These are phyloP conservation scores for Corythornis madagascariensis DNA, from an alignment of 2,113 vertebrate species.

Conservation along the genomic window DNA sequence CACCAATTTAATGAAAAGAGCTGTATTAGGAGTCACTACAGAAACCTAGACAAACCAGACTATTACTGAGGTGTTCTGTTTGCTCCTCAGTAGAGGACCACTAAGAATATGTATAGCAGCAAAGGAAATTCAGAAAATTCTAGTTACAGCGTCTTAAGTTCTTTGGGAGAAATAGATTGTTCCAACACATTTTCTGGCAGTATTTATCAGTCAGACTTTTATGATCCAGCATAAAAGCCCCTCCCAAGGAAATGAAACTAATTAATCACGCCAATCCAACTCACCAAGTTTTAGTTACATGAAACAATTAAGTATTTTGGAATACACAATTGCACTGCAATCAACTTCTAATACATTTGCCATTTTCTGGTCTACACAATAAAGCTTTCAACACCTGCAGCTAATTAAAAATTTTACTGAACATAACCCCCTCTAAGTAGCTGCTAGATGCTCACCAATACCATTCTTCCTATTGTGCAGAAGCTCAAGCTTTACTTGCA, in stretches of 20 bases:
- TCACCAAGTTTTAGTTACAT: neutral
- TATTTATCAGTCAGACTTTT: neutral
- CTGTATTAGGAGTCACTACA: too few relatives aligned
- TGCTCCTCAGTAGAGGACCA: neutral
- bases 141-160: neutral
- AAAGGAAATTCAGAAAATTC: neutral
- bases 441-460: slow-evolving; percentile 5
- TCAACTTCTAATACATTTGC: neutral
- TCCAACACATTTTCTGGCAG: neutral
- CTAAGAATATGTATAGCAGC: neutral
- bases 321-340: neutral
- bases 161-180: neutral
- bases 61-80: neutral
- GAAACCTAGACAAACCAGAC: neutral
- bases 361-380: neutral
- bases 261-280: neutral
- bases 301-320: neutral
- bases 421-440: neutral
- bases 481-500: neutral
- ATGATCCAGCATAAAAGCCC: neutral
- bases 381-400: neutral
- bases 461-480: neutral
- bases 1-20: neutral
- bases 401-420: neutral
- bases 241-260: neutral